These are phyloP conservation scores for Pygoscelis adeliae DNA, from an alignment of 2,113 vertebrate genomes.

Conservation along the genomic window DNA sequence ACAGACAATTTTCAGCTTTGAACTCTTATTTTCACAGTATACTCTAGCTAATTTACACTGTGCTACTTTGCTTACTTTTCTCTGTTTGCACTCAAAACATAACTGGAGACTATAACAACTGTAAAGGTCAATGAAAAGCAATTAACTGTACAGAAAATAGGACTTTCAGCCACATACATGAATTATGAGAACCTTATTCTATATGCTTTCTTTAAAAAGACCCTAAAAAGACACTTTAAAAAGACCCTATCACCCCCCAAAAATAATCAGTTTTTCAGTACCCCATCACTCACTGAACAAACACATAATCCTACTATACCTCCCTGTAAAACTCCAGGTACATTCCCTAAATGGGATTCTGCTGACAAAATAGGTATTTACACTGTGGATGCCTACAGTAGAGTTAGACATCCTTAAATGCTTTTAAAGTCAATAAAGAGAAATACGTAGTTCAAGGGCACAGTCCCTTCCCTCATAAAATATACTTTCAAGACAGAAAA, in stretches of 20 bases:
- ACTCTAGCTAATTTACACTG: not conserved
- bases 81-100: not conserved
- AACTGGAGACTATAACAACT: not conserved
- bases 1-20: not conserved
- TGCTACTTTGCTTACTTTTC: not conserved
- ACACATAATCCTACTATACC: not conserved
- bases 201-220: not conserved
- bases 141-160: not conserved
- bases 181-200: not conserved
- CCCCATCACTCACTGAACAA: not conserved
- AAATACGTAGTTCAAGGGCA: not conserved
- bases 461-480: not conserved
- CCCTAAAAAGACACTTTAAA: not conserved
- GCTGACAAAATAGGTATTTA: not conserved
- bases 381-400: not conserved
- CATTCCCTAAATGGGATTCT: not conserved
- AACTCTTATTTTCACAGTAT: not conserved
- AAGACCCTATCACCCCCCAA: accelerated
- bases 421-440: not conserved
- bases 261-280: not conserved
- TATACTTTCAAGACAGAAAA: not conserved
- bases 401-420: not conserved
- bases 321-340: not conserved
- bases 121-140: not conserved
- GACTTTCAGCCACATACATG: not conserved